Evolutionary conservation across 2,113 vertebrate genomes (phyloP), one percentile per base, ranked within the genome.

Genomic region (Pitta sordida): DNA sequence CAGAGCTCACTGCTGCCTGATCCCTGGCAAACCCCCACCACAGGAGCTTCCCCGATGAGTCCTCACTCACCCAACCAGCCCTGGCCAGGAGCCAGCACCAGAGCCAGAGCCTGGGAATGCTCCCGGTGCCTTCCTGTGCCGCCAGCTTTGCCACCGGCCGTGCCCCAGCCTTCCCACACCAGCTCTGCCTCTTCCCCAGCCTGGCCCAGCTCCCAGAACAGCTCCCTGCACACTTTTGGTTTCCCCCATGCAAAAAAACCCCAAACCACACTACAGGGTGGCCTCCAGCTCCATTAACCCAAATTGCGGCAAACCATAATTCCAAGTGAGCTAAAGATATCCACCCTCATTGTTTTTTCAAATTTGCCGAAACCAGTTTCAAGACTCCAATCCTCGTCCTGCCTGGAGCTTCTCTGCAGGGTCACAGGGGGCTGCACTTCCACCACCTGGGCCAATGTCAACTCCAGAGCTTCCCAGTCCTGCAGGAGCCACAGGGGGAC

Each of bases 71-170:
- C 73, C 62, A 84, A 75, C 41, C 27, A 1, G 86, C 43, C 68
- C 36, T 4, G 20, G 36, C 23, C 53, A 44, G 73, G 21, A 63
- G 48, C 43, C 52, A 49, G 74, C 46, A 46, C 23, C 32, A 0
- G 1, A 67, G 11, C 0, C 0, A 0, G 52, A 84, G 52, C 65
- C 81, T 43, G 23, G 62, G 78, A 92, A 94, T 60, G 77, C 27
- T 89, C 62, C 74, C 4, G 2, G 81, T 15, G 2, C 62, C 24
- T 13, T 26, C 0, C 0, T 34, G 37, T 0, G 0, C 84, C 0
- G 0, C 52, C 27, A 41, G 59, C 86, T 62, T 44, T 48, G 67
- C 43, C 68, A 21, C 21, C 34, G 34, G 76, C 36, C 4, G 0
- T 5, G 41, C 18, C 43, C 0, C 0, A 76, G 76, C 46, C 73